A percentile compares a stretch with the other conserved stretches of the same genome.
These are phyloP conservation scores for Solenodon paradoxus DNA, from an alignment of 2,113 vertebrate genomes.

Conservation along the genomic window DNA sequence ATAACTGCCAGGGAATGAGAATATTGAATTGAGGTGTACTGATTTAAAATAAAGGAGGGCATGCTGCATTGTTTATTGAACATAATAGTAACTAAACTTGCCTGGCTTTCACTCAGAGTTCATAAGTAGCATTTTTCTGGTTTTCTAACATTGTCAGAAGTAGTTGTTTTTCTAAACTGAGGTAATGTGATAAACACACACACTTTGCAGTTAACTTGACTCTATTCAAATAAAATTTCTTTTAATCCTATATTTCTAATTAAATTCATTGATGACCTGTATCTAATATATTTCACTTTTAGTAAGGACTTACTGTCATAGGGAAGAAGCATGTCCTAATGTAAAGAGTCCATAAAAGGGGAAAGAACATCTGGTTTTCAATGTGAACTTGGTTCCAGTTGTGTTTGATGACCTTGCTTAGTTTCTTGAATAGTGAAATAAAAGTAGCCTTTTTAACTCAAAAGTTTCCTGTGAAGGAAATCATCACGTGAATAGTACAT, in stretches of 20 bases:
- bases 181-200: constrained; percentile 27
- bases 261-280: background rate
- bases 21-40: background rate
- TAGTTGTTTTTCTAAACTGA: background rate
- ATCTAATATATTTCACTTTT: background rate
- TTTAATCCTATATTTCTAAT: background rate
- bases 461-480: background rate
- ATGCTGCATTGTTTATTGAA: background rate
- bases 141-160: background rate
- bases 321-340: background rate
- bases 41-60: background rate
- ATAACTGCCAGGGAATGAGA: background rate
- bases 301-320: background rate
- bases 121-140: background rate
- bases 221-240: background rate
- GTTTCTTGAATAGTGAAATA: background rate
- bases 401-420: background rate
- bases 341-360: background rate
- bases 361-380: background rate
- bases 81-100: background rate
- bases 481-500: background rate
- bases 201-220: background rate
- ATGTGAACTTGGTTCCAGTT: background rate
- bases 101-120: background rate
- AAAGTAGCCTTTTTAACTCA: background rate